phyloP scores from a whole-genome alignment of 2,113 vertebrate species.

The Dasyurus viverrinus region DNA sequence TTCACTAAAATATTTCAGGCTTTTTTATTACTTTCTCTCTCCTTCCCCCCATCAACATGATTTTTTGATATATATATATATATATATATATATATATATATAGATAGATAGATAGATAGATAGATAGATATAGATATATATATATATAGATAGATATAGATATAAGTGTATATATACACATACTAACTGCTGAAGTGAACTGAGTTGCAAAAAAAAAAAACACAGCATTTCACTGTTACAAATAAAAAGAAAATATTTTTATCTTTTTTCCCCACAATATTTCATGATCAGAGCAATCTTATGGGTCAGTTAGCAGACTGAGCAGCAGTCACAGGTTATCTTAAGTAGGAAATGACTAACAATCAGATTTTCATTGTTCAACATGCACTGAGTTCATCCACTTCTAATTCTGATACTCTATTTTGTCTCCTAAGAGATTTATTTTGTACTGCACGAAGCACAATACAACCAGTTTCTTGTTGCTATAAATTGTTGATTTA shows the following conservation, averaged over 20 bases:
- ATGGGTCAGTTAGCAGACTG: constrained; percentile 56
- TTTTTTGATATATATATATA: background rate
- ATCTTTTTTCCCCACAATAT: background rate
- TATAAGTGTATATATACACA: too few relatives aligned
- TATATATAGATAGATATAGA: too few relatives aligned
- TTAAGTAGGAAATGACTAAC: constrained; percentile 46
- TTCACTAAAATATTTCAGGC: background rate
- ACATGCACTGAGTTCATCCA: constrained; percentile 45
- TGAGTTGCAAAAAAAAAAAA: constrained; percentile 16
- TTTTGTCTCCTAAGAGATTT: constrained; percentile 19
- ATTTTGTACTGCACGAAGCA: background rate
- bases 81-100: too few relatives aligned
- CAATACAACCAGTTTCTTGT: constrained; percentile 19
- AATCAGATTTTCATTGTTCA: constrained; percentile 32
- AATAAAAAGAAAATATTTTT: constrained; percentile 31
- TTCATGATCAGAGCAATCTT: constrained; percentile 51
- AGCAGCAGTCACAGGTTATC: constrained; percentile 44
- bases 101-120: too few relatives aligned
- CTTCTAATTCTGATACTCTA: constrained; percentile 42
- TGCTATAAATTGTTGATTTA: constrained; percentile 43
- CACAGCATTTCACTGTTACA: constrained; percentile 29
- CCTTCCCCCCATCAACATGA: background rate
- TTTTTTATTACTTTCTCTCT: background rate
- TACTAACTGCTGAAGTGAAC: background rate
- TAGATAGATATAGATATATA: too few relatives aligned